A percentile compares a stretch with the other conserved stretches of the same genome.
These are phyloP conservation scores for Leuctra nigra DNA, from an alignment of 2,888 invertebrate genomes.

Conservation along the genomic window DNA sequence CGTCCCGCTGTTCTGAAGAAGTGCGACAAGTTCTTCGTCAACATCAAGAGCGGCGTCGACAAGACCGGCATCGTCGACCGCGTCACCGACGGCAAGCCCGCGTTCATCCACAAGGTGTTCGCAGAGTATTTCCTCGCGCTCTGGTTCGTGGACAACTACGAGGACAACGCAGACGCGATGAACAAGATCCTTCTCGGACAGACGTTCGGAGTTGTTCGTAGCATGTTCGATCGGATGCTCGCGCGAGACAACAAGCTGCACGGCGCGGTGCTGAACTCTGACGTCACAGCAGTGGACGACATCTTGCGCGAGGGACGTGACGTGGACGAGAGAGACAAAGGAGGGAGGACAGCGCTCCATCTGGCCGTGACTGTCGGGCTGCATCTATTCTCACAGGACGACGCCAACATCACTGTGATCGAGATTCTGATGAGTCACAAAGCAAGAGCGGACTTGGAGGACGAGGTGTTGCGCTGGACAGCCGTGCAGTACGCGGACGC, in stretches of 20 bases:
- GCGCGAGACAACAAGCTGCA: constrained; percentile 15
- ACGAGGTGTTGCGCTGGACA: too few species aligned
- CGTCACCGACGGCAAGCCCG: constrained; percentile 14
- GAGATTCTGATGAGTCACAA: too few species aligned
- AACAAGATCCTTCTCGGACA: constrained; percentile 1
- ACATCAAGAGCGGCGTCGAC: constrained; percentile 5
- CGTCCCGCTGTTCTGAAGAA: not conserved
- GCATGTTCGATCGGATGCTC: constrained; percentile 21
- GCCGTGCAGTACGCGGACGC: too few species aligned
- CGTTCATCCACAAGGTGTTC: constrained; percentile 22
- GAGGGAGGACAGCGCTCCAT: constrained; percentile 19
- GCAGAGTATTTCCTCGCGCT: constrained; percentile 24
- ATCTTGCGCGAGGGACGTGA: not conserved
- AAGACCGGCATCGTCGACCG: constrained; percentile 17
- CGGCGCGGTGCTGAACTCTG: constrained; percentile 17
- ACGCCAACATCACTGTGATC: too few species aligned
- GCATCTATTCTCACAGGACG: not conserved
- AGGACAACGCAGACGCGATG: not conserved
- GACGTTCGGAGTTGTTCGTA: constrained; percentile 10
- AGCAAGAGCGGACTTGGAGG: too few species aligned
- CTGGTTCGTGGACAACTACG: constrained; percentile 20
- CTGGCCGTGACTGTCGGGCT: constrained; percentile 9
- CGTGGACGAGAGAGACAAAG: constrained; percentile 10
- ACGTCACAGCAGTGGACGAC: not conserved
- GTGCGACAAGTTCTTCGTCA: not conserved